Conservation (phyloP, 2,113 vertebrate genomes). For the Otocyon megalotis region DNA sequence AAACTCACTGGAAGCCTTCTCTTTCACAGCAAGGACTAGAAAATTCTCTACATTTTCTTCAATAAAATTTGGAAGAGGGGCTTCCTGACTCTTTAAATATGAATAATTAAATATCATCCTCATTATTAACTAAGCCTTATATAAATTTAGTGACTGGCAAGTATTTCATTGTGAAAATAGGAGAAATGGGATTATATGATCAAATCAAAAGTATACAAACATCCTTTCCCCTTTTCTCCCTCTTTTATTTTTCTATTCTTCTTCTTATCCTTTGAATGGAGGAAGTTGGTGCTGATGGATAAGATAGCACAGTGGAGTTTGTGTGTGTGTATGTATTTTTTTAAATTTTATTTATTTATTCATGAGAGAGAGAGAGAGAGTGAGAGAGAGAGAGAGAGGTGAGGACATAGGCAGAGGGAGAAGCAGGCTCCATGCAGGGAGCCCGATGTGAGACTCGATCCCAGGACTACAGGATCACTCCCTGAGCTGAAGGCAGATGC, state of each 20-base stretch:
- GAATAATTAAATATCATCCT: slow-evolving; percentile 29
- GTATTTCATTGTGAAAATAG: slow-evolving; percentile 49
- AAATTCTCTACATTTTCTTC: not conserved
- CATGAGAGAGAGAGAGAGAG: too few species aligned
- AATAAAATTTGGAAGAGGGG: not conserved
- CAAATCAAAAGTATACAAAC: not conserved
- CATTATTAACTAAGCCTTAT: slow-evolving; percentile 25
- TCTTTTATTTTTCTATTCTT: not conserved
- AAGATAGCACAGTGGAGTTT: not conserved
- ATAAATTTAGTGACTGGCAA: slow-evolving; percentile 24
- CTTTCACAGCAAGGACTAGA: not conserved
- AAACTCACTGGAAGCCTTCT: not conserved
- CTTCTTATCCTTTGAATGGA: not conserved
- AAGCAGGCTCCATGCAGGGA: too few species aligned
- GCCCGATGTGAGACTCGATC: too few species aligned
- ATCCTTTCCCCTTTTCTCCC: not conserved
- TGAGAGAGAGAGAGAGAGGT: too few species aligned
- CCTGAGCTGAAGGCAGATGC: too few species aligned
- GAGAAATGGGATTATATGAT: slow-evolving; percentile 26
- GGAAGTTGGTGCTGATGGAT: not conserved
- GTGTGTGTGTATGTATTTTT: not conserved
- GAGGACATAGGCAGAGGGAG: too few species aligned
- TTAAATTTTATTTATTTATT: too few species aligned
- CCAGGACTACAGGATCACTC: too few species aligned
- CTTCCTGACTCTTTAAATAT: slow-evolving; percentile 18